Conservation (phyloP, 2,797 vertebrate species). For the Threskiornis aethiopicus region DNA sequence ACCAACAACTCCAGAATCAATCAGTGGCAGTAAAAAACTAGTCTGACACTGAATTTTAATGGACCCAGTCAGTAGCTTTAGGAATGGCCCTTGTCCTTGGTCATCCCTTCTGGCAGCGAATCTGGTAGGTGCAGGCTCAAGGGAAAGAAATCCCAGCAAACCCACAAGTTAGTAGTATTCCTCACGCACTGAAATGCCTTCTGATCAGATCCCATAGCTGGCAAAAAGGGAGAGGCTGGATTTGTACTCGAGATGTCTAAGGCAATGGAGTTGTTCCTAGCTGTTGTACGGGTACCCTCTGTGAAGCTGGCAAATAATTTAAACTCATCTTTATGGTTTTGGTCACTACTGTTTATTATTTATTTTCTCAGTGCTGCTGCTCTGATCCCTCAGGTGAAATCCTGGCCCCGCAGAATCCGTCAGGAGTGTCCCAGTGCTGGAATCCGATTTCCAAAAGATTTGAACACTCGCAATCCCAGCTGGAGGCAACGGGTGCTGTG, state of each 20-base stretch:
- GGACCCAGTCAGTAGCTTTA: neutral
- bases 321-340: neutral
- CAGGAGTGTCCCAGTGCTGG: neutral
- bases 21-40: neutral
- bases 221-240: neutral
- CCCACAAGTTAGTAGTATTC: neutral
- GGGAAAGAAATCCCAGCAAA: neutral
- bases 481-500: neutral
- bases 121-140: neutral
- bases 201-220: neutral
- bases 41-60: neutral
- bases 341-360: neutral
- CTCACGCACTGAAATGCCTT: neutral
- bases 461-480: neutral
- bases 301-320: neutral
- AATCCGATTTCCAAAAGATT: neutral
- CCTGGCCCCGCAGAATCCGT: rapidly evolving
- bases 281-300: neutral
- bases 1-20: neutral
- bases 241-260: neutral
- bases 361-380: neutral
- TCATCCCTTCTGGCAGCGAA: neutral
- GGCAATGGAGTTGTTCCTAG: neutral
- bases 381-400: neutral
- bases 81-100: neutral